Percentiles rank a stretch among this genome's conserved stretches.
Conservation (phyloP, 2,888 invertebrate species). For the Stomorhina lunata region DNA sequence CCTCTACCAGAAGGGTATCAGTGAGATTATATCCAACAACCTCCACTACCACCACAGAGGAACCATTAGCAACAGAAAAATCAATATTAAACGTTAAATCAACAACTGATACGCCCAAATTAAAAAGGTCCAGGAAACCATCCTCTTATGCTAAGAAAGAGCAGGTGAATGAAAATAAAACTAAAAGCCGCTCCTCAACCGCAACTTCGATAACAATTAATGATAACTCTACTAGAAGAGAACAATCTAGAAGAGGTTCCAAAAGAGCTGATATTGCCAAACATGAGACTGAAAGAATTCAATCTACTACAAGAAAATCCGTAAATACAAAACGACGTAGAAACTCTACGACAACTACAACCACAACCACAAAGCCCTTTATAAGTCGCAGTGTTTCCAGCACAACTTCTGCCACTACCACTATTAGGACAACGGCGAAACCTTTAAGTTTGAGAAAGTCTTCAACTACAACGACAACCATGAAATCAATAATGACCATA, state of each 20-base stretch:
- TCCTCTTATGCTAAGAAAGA: background rate
- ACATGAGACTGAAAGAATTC: conserved; percentile 1
- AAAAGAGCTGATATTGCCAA: conserved; percentile 25
- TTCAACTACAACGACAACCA: conserved; percentile 32
- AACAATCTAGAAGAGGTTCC: conserved; percentile 9
- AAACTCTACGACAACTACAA: background rate
- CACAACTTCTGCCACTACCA: background rate
- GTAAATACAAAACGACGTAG: conserved; percentile 37
- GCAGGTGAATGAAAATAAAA: too few relatives aligned
- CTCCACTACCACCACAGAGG: conserved; percentile 25
- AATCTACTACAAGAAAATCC: background rate
- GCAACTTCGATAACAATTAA: background rate
- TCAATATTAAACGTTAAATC: too few relatives aligned
- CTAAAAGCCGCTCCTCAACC: conserved; percentile 8
- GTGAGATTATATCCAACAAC: conserved; percentile 15
- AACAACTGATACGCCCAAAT: conserved; percentile 11
- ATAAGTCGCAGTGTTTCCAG: background rate
- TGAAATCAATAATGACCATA: conserved; percentile 54
- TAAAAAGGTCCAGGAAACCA: conserved; percentile 4
- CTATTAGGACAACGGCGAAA: background rate
- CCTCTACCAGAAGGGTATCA: background rate
- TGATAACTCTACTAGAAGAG: background rate
- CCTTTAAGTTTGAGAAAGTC: background rate
- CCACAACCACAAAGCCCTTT: background rate
- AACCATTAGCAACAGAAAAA: conserved; percentile 28